These are phyloP conservation scores for Agrypnia vestita DNA, from an alignment of 1,140 invertebrate genomes.

Conservation along the genomic window DNA sequence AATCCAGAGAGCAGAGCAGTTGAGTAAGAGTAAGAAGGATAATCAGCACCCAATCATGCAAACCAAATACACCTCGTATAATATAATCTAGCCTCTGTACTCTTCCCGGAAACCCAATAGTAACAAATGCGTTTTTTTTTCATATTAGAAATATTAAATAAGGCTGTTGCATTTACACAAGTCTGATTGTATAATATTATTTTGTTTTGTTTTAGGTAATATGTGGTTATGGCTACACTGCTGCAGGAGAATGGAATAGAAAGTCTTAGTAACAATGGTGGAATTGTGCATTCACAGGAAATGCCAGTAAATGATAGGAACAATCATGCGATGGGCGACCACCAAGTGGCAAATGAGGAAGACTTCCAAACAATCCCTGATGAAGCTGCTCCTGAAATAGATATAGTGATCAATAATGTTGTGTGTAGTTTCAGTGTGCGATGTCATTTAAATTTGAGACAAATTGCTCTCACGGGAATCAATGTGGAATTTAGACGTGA, in stretches of 20 bases:
- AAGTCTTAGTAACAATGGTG: constrained; percentile 72
- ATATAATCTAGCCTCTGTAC: too few species aligned
- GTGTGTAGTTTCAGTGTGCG: constrained; percentile 98
- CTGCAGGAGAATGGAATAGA: constrained; percentile 84
- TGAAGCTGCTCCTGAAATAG: constrained; percentile 82
- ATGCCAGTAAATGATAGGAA: constrained; percentile 72
- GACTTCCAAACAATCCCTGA: constrained; percentile 58
- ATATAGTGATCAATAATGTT: constrained; percentile 98
- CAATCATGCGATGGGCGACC: constrained; percentile 66
- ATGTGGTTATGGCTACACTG: constrained; percentile 78
- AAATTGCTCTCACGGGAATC: constrained; percentile 92
- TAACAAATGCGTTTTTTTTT: too few species aligned
- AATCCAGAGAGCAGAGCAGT: too few species aligned
- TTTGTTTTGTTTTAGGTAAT: constrained; percentile 13
- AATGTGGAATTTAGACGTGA: constrained; percentile 98
- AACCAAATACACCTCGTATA: too few species aligned
- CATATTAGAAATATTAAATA: too few species aligned
- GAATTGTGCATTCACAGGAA: constrained; percentile 71
- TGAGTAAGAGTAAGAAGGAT: too few species aligned
- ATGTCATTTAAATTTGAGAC: constrained; percentile 96
- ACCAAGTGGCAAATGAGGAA: constrained; percentile 62
- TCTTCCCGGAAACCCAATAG: too few species aligned
- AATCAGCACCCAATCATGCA: too few species aligned
- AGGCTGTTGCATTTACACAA: not conserved
- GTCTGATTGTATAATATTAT: not conserved